Evolutionary conservation across 2,797 vertebrate genomes (phyloP).

Genomic region (Bovichtus variegatus): DNA sequence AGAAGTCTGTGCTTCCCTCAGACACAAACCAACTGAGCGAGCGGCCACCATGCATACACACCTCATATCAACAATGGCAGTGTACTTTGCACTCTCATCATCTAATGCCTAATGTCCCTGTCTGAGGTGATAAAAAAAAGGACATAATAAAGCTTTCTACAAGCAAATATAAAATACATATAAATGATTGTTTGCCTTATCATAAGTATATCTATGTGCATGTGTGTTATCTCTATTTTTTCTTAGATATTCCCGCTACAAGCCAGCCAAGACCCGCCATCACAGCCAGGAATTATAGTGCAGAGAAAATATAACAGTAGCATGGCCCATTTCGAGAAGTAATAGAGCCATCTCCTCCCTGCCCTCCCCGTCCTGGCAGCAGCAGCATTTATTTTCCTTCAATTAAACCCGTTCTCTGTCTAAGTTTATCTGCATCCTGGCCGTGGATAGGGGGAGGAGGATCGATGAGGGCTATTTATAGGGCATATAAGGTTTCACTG

Average conservation of each 20-base stretch:
- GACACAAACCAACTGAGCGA: background rate
- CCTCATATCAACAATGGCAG: background rate
- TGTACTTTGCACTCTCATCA: background rate
- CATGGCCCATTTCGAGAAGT: background rate
- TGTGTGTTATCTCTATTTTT: background rate
- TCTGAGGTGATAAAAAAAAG: background rate
- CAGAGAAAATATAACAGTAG: background rate
- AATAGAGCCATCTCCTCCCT: slow-evolving; percentile 6
- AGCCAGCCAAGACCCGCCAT: background rate
- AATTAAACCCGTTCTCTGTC: slow-evolving; percentile 57
- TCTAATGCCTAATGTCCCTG: background rate
- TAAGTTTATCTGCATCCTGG: slow-evolving; percentile 52
- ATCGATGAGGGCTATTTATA: slow-evolving; percentile 79
- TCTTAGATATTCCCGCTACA: background rate
- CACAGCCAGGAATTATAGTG: background rate
- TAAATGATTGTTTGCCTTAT: background rate
- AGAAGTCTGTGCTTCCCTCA: slow-evolving; percentile 11
- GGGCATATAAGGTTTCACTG: slow-evolving; percentile 55
- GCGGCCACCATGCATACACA: background rate
- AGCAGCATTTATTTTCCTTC: slow-evolving; percentile 49
- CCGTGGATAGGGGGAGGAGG: slow-evolving; percentile 8
- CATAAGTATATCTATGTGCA: too few species aligned
- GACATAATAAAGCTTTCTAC: background rate
- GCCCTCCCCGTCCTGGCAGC: background rate
- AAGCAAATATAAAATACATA: background rate